phyloP scores from a whole-genome alignment of 23 tunicate species.

The Diplosoma virens region DNA sequence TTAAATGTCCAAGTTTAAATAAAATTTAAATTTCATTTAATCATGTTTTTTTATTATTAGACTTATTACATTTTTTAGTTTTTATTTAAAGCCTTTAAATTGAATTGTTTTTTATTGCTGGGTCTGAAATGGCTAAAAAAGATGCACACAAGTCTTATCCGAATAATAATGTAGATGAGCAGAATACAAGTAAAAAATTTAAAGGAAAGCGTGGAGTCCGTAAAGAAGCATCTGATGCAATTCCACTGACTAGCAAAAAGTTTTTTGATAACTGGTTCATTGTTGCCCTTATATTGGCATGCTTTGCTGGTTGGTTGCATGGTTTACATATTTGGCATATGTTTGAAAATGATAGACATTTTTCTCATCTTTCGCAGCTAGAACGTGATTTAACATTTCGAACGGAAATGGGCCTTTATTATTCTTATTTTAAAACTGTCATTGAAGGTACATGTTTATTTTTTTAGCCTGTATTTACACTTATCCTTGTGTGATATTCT shows the following conservation, averaged over 20 bases:
- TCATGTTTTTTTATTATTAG: too few relatives aligned
- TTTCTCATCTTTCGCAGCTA: constrained; percentile 93
- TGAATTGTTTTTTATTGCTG: too few relatives aligned
- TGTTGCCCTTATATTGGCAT: constrained; percentile 70
- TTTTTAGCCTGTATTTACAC: too few relatives aligned
- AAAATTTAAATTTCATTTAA: too few relatives aligned
- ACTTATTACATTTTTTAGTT: too few relatives aligned
- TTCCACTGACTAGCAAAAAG: not conserved
- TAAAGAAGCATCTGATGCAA: not conserved
- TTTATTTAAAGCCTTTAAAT: too few relatives aligned
- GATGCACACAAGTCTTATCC: not conserved
- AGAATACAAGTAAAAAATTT: not conserved
- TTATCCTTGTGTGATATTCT: too few relatives aligned
- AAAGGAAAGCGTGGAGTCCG: constrained; percentile 6
- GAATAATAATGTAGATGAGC: not conserved
- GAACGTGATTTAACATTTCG: constrained; percentile 96
- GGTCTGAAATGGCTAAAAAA: constrained; percentile 19
- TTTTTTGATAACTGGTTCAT: constrained; percentile 72
- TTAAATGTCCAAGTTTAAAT: too few relatives aligned
- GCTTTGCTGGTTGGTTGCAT: constrained; percentile 85
- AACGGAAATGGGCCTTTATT: constrained; percentile 99
- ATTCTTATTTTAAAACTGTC: constrained; percentile 92
- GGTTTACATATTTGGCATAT: constrained; percentile 87
- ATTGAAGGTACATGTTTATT: constrained; percentile 68
- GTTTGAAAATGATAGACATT: constrained; percentile 99